These are phyloP conservation scores for Eupithecia insigniata DNA, from an alignment of 2,888 invertebrate species.

Conservation along the genomic window DNA sequence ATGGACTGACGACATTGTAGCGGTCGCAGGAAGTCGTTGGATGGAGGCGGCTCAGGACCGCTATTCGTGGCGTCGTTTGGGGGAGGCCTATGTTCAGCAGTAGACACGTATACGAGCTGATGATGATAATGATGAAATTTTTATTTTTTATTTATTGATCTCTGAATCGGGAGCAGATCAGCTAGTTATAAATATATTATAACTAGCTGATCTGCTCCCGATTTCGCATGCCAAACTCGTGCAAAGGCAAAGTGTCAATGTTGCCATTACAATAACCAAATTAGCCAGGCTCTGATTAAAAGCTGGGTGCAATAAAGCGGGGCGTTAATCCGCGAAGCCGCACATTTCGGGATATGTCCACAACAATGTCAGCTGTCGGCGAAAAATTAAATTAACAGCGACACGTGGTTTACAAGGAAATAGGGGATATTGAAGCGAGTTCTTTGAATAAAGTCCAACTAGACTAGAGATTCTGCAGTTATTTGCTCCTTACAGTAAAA, in stretches of 20 bases:
- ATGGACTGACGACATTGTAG: no score
- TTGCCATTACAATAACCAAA: constrained; percentile 34
- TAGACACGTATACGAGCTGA: no score
- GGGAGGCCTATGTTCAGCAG: no score
- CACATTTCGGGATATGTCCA: constrained; percentile 60
- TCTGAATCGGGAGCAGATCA: no score
- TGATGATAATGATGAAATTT: no score
- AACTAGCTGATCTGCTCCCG: no score
- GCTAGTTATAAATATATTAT: no score
- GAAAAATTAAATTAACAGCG: constrained; percentile 76
- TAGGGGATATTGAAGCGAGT: constrained; percentile 37
- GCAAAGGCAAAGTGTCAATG: constrained; percentile 19
- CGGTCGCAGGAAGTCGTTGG: no score
- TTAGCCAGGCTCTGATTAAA: constrained; percentile 50
- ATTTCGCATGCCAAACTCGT: background rate
- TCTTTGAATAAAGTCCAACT: background rate
- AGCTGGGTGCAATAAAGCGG: constrained; percentile 50
- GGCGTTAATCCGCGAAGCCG: constrained; percentile 58
- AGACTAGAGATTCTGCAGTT: background rate
- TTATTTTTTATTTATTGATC: no score
- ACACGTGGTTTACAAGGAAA: constrained; percentile 44
- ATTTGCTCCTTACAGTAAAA: no score
- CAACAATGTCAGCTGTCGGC: constrained; percentile 68
- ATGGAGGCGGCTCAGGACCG: no score
- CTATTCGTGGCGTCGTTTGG: no score